Evolutionary conservation across 2,888 invertebrate genomes (phyloP).

Genomic region (Hirtodrosophila alboralis): DNA sequence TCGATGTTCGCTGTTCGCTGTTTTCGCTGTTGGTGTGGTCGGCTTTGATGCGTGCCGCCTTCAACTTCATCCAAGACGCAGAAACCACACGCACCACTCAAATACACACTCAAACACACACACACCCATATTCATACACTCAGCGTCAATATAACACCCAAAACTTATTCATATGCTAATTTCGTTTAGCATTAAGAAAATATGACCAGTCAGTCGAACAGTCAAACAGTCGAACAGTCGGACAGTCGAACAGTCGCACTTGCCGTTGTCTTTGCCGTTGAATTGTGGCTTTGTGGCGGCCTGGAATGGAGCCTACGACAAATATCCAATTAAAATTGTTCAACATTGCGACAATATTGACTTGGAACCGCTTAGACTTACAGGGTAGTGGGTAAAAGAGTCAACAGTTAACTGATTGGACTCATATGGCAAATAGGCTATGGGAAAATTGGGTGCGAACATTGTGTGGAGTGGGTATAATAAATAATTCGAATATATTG

Average conservation of each 20-base stretch:
- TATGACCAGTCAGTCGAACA: slow-evolving; percentile 45
- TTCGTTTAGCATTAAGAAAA: slow-evolving; percentile 60
- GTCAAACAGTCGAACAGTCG: slow-evolving; percentile 6
- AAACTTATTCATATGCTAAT: slow-evolving; percentile 74
- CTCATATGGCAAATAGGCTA: slow-evolving; percentile 20
- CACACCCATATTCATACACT: slow-evolving; percentile 6
- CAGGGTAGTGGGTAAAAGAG: not conserved
- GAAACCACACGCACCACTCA: slow-evolving; percentile 49
- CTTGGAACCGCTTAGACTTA: too few relatives aligned
- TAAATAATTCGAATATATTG: too few relatives aligned
- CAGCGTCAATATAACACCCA: slow-evolving; percentile 38
- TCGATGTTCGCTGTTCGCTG: too few relatives aligned
- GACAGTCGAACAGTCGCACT: slow-evolving; percentile 36
- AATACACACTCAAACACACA: slow-evolving; percentile 22
- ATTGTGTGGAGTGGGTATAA: slow-evolving; percentile 6
- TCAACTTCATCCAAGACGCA: slow-evolving; percentile 45
- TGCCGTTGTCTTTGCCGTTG: slow-evolving; percentile 45
- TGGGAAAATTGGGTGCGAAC: slow-evolving; percentile 14
- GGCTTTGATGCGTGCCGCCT: slow-evolving; percentile 70
- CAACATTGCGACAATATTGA: slow-evolving; percentile 61
- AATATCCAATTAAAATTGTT: slow-evolving; percentile 74
- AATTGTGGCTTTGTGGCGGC: slow-evolving; percentile 43
- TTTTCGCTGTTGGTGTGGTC: slow-evolving; percentile 57
- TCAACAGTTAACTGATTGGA: slow-evolving; percentile 9
- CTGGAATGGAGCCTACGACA: slow-evolving; percentile 41